A percentile compares a stretch with the other conserved stretches of the same genome.
phyloP scores from a whole-genome alignment of 2,797 vertebrate species.

The Varecia variegata region DNA sequence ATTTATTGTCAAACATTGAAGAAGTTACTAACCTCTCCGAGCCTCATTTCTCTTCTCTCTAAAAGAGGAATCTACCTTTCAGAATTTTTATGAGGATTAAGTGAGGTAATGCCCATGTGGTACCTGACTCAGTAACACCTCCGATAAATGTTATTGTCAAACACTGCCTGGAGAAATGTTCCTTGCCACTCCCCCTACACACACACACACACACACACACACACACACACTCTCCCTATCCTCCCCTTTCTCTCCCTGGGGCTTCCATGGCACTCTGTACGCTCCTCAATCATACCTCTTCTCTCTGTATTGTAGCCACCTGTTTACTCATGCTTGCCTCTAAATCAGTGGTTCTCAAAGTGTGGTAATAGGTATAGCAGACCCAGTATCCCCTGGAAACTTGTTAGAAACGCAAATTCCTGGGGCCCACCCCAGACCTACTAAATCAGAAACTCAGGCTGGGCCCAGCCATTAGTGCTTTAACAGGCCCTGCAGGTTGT shows the following conservation, averaged over 20 bases:
- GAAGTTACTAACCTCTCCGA: background rate
- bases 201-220: accelerated
- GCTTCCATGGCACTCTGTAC: background rate
- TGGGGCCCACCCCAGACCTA: background rate
- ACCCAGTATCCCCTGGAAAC: background rate
- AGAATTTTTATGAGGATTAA: background rate
- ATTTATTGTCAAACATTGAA: background rate
- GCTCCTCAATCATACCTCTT: background rate
- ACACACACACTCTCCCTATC: too few species aligned
- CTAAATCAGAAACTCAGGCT: background rate
- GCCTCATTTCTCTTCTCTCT: background rate
- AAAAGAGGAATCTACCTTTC: background rate
- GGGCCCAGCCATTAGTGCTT: background rate
- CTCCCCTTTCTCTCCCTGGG: background rate
- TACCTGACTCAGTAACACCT: background rate
- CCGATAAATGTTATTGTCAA: background rate
- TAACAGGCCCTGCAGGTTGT: background rate
- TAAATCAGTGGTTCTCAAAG: background rate
- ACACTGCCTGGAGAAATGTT: background rate
- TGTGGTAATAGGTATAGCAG: background rate
- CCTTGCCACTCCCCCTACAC: background rate
- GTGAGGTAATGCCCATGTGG: background rate
- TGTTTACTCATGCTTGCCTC: background rate
- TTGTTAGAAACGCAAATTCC: background rate
- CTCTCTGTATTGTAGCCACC: background rate